Evolutionary conservation across 2,888 invertebrate species (phyloP).

Genomic region (Clanis bilineata): DNA sequence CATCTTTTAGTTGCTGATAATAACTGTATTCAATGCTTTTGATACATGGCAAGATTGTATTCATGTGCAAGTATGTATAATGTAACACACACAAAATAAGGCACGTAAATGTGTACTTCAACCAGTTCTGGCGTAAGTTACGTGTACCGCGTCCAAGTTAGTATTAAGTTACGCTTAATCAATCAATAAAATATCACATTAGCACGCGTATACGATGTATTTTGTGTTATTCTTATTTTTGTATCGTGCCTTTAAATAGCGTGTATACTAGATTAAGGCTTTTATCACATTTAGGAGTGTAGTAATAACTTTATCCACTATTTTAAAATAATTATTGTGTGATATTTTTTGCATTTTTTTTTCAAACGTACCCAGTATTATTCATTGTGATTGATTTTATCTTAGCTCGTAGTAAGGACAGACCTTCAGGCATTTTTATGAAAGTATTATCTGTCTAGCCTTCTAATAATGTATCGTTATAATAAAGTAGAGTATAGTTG

Average conservation of each 20-base stretch:
- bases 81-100: not conserved
- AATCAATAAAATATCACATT: not conserved
- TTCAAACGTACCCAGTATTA: conserved; percentile 60
- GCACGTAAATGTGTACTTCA: not conserved
- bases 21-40: no score
- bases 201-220: conserved; percentile 8
- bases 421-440: not conserved
- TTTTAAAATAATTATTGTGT: conserved; percentile 35
- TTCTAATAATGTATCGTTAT: not conserved
- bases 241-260: conserved; percentile 38
- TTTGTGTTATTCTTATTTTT: conserved; percentile 21
- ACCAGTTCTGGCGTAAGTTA: not conserved
- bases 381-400: conserved; percentile 40
- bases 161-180: not conserved
- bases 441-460: not conserved
- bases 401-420: not conserved
- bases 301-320: conserved; percentile 20
- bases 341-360: conserved; percentile 55
- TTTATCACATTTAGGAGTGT: conserved; percentile 23
- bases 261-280: conserved; percentile 32
- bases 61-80: not conserved
- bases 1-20: no score
- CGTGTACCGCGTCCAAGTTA: not conserved
- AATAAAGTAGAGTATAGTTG: conserved; percentile 17
- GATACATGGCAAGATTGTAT: not conserved